Conservation (phyloP, 2,888 invertebrate species). For the Lydus trimaculatus region DNA sequence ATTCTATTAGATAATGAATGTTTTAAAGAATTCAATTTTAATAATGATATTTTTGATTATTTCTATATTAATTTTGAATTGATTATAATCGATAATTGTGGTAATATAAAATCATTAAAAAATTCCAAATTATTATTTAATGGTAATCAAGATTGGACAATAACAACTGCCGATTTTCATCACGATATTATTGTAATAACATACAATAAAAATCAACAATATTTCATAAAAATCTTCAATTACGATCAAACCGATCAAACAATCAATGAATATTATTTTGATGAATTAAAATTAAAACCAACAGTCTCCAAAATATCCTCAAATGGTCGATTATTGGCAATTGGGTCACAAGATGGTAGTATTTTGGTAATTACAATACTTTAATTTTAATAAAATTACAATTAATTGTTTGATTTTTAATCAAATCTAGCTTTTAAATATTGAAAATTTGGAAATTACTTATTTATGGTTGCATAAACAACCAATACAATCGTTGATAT, state of each 20-base stretch:
- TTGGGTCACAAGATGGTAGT: conserved; percentile 69
- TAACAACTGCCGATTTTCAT: conserved; percentile 32
- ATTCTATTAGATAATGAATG: background rate
- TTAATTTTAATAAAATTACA: background rate
- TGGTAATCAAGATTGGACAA: background rate
- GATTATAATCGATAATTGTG: conserved; percentile 12
- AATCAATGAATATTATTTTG: background rate
- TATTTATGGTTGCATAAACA: conserved; percentile 64
- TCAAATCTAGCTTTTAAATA: background rate
- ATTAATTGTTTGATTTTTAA: background rate
- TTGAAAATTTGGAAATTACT: conserved; percentile 12
- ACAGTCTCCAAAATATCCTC: conserved; percentile 36
- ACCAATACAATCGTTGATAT: conserved; percentile 63
- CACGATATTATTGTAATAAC: conserved; percentile 39
- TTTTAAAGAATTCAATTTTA: background rate
- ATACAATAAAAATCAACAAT: conserved; percentile 30
- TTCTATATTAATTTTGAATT: background rate
- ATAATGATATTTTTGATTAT: background rate
- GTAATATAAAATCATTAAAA: conserved; percentile 9
- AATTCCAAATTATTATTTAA: background rate
- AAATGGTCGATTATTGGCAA: conserved; percentile 65
- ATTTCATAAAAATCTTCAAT: background rate
- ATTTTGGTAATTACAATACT: conserved; percentile 65
- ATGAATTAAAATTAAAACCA: conserved; percentile 8
- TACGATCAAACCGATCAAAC: background rate